phyloP scores from a whole-genome alignment of 2,113 vertebrate genomes.

The Zosterops pallidus region DNA sequence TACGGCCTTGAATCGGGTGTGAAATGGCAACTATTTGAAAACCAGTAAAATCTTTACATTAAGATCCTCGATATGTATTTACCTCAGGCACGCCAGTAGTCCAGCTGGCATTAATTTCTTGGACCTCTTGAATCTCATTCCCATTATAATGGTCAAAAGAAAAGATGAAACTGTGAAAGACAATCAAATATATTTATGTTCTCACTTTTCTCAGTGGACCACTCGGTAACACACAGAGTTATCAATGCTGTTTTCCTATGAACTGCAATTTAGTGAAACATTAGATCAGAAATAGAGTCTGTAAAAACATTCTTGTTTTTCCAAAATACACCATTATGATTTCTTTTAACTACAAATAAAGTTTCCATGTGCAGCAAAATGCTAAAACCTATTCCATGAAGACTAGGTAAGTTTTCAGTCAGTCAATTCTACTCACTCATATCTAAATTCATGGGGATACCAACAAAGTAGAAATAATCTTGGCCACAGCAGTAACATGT shows the following conservation, averaged over 20 bases:
- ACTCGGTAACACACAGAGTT: not conserved
- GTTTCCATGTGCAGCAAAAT: not conserved
- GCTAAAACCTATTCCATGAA: not conserved
- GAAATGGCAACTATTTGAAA: not conserved
- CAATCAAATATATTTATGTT: slow-evolving; percentile 19
- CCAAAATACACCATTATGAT: not conserved
- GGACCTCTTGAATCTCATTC: slow-evolving; percentile 89
- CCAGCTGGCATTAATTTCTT: slow-evolving; percentile 91
- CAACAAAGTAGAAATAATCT: not conserved
- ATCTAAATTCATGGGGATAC: not conserved
- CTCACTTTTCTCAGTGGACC: not conserved
- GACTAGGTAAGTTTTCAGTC: not conserved
- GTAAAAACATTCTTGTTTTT: not conserved
- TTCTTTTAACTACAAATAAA: not conserved
- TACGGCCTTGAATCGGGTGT: not conserved
- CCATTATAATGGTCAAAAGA: slow-evolving; percentile 85
- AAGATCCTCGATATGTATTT: not conserved
- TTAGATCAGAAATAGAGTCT: not conserved
- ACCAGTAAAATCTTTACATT: not conserved
- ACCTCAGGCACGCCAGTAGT: slow-evolving; percentile 88
- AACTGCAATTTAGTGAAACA: not conserved
- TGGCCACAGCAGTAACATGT: not conserved
- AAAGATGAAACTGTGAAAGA: slow-evolving; percentile 82
- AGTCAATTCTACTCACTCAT: not conserved
- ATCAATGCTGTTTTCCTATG: not conserved